Evolutionary conservation across 1,140 invertebrate species (phyloP).

Genomic region (Adelges cooleyi): DNA sequence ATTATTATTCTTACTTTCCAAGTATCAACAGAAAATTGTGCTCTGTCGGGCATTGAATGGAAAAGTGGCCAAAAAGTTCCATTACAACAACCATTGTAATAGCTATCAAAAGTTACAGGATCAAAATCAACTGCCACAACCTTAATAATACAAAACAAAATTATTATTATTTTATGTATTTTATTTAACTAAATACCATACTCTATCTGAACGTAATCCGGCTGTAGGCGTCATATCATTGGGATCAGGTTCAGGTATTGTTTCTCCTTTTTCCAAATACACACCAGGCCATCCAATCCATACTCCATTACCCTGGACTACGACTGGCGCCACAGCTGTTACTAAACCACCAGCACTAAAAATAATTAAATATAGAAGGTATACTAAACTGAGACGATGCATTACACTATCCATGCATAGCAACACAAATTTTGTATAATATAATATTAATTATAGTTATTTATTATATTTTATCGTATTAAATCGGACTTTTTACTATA

Average conservation of each 20-base stretch:
- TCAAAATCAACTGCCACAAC: conserved; percentile 69
- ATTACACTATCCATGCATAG: too few species aligned
- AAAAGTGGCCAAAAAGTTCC: conserved; percentile 84
- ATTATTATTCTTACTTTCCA: conserved; percentile 51
- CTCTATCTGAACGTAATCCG: conserved; percentile 67
- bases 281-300: conserved; percentile 87
- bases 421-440: too few species aligned
- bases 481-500: too few species aligned
- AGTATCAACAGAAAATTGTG: conserved; percentile 63
- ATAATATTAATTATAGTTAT: too few species aligned
- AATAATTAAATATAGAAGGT: conserved; percentile 28
- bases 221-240: conserved; percentile 72
- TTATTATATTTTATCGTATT: too few species aligned
- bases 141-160: conserved; percentile 42
- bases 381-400: background rate
- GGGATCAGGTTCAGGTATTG: conserved; percentile 75
- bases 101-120: conserved; percentile 62
- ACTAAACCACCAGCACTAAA: conserved; percentile 76
- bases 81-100: conserved; percentile 86
- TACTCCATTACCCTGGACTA: conserved; percentile 67
- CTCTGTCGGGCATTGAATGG: conserved; percentile 75
- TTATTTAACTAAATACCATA: conserved; percentile 37
- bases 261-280: conserved; percentile 55
- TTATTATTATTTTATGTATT: background rate
- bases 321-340: conserved; percentile 78